A percentile compares a stretch with the other conserved stretches of the same genome.
Conservation (phyloP, 2,888 invertebrate species). For the Lasius fuliginosus region DNA sequence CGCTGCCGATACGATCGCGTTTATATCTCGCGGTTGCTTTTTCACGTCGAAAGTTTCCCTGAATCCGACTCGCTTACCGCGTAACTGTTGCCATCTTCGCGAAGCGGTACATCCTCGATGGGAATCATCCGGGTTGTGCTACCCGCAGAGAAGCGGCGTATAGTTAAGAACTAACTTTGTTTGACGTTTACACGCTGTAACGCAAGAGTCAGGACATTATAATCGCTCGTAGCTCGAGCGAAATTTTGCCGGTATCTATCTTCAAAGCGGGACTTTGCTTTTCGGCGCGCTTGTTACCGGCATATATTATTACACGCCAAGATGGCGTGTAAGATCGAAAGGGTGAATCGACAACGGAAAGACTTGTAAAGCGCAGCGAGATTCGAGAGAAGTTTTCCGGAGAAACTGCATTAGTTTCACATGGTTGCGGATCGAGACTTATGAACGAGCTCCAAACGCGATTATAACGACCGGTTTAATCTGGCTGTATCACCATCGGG, state of each 20-base stretch:
- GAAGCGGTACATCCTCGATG: neutral
- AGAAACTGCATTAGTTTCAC: slow-evolving; percentile 13
- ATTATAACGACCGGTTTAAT: slow-evolving; percentile 15
- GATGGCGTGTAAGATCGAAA: neutral
- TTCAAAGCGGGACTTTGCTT: neutral
- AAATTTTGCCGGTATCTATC: slow-evolving; percentile 1
- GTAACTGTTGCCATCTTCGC: neutral
- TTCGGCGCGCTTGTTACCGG: neutral
- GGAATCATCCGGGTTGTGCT: neutral
- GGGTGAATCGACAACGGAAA: neutral
- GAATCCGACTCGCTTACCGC: neutral
- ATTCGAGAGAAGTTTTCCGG: neutral
- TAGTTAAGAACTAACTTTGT: slow-evolving; percentile 10
- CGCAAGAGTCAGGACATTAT: neutral
- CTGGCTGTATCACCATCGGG: neutral
- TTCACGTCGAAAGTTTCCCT: neutral
- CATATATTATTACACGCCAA: neutral
- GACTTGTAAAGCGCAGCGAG: neutral
- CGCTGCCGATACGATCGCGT: too few relatives aligned
- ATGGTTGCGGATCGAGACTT: slow-evolving; percentile 19
- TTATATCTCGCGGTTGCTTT: neutral
- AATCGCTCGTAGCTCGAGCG: slow-evolving; percentile 24
- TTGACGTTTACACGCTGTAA: neutral
- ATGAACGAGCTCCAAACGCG: neutral
- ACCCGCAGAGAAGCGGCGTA: neutral